Evolutionary conservation across 2,888 invertebrate genomes (phyloP).

Genomic region (Coronaproctus castanopsis): DNA sequence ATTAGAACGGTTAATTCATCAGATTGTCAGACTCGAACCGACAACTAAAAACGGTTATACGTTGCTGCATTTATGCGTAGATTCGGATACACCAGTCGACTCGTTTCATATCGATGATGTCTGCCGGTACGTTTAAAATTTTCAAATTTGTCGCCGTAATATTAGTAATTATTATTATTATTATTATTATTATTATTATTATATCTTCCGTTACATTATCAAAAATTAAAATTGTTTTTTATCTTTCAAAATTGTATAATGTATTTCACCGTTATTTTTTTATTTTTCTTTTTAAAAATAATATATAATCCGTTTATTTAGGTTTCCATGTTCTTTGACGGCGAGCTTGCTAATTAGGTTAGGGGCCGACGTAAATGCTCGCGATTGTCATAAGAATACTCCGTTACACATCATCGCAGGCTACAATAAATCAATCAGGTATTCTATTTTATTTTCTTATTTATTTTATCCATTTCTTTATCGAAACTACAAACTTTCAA

Average conservation of each 20-base stretch:
- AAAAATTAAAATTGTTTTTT: too few species aligned
- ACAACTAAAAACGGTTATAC: conserved; percentile 54
- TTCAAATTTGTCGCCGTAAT: too few species aligned
- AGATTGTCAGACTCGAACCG: conserved; percentile 29
- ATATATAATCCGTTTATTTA: conserved; percentile 28
- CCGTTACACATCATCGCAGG: conserved; percentile 48
- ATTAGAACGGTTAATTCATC: conserved; percentile 38
- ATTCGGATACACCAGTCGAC: conserved; percentile 66
- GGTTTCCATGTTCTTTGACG: conserved; percentile 63
- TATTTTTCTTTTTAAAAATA: too few species aligned
- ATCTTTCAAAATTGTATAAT: too few species aligned
- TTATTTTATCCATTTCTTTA: too few species aligned
- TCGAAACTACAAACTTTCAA: too few species aligned
- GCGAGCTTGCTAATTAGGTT: conserved; percentile 53
- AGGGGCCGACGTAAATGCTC: conserved; percentile 56
- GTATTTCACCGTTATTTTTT: too few species aligned
- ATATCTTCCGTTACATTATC: too few species aligned
- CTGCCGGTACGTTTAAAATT: conserved; percentile 62
- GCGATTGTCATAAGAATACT: conserved; percentile 53
- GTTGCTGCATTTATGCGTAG: conserved; percentile 64
- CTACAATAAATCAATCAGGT: conserved; percentile 33
- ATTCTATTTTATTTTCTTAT: too few species aligned
- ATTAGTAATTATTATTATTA: too few species aligned
- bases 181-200: too few species aligned
- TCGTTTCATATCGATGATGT: conserved; percentile 81